Conservation (phyloP, 2,113 vertebrate genomes). For the Rhizomys pruinosus region DNA sequence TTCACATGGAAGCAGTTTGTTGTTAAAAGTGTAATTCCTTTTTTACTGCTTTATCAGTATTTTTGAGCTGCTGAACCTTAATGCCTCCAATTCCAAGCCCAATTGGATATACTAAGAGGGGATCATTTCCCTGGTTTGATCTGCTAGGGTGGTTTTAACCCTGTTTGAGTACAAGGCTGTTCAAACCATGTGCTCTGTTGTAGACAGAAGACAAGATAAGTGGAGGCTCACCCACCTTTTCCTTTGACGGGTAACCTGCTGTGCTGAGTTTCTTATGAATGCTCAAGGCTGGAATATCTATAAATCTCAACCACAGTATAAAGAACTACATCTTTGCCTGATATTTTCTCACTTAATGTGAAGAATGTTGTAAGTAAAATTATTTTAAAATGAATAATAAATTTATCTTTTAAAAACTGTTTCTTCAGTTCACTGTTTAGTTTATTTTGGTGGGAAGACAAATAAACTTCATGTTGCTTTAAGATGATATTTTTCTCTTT, state of each 20-base stretch:
- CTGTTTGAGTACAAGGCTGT: background rate
- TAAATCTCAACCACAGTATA: background rate
- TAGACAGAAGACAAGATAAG: background rate
- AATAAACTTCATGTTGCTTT: conserved; percentile 16
- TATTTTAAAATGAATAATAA: conserved; percentile 45
- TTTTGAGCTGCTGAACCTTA: background rate
- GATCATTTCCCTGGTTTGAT: conserved; percentile 22
- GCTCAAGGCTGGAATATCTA: conserved; percentile 22
- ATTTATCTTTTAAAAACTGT: conserved; percentile 31
- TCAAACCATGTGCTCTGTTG: background rate
- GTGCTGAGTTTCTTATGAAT: background rate
- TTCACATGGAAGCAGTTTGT: background rate
- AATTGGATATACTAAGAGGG: conserved; percentile 1
- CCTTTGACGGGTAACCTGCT: background rate
- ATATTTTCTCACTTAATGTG: background rate
- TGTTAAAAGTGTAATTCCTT: background rate
- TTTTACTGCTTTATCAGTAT: conserved; percentile 13
- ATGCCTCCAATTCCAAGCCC: conserved; percentile 9
- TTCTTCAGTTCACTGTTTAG: conserved; percentile 44
- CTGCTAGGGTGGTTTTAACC: conserved; percentile 32
- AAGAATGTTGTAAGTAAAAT: background rate
- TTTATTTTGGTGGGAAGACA: conserved; percentile 55
- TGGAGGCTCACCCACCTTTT: background rate
- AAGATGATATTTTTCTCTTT: background rate
- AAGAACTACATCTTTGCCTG: background rate